Percentiles rank a stretch among this genome's conserved stretches.
These are phyloP conservation scores for Watersipora subatra DNA, from an alignment of 1,140 invertebrate genomes.

Conservation along the genomic window DNA sequence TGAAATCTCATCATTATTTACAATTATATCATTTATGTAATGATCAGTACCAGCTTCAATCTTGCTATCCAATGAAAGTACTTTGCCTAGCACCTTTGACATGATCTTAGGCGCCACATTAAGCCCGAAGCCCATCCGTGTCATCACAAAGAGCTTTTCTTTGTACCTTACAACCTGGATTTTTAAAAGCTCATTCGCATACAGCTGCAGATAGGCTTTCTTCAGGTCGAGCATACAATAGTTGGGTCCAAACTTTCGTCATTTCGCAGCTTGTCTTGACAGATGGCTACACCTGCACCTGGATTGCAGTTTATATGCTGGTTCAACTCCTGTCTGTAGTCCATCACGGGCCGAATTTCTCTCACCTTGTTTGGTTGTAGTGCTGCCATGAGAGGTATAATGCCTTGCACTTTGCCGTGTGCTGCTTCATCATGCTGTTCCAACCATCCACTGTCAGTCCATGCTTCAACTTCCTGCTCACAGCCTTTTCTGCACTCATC, in stretches of 20 bases:
- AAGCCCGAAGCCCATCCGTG: not conserved
- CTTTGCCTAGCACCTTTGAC: not conserved
- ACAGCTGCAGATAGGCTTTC: not conserved
- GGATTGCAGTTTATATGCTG: not conserved
- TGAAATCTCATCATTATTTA: not conserved
- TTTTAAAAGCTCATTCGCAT: not conserved
- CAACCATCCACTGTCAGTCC: not conserved
- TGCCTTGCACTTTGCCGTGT: not conserved
- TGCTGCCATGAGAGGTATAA: conserved; percentile 1
- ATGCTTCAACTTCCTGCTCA: not conserved
- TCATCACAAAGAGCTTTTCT: not conserved
- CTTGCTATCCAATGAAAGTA: not conserved
- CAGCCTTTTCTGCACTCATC: not conserved
- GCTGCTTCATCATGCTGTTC: not conserved
- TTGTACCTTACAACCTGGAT: not conserved
- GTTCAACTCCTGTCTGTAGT: conserved; percentile 1
- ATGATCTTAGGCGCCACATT: conserved; percentile 3
- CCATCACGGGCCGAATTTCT: conserved; percentile 3
- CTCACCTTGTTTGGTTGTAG: not conserved
- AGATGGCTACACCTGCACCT: not conserved
- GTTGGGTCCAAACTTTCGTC: not conserved
- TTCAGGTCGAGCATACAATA: conserved; percentile 1
- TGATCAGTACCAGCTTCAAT: not conserved
- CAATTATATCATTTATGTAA: conserved; percentile 1
- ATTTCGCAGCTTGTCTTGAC: not conserved